A percentile compares a stretch with the other conserved stretches of the same genome.
These are phyloP conservation scores for Mongoloraphidia duomilia DNA, from an alignment of 2,888 invertebrate species.

Conservation along the genomic window DNA sequence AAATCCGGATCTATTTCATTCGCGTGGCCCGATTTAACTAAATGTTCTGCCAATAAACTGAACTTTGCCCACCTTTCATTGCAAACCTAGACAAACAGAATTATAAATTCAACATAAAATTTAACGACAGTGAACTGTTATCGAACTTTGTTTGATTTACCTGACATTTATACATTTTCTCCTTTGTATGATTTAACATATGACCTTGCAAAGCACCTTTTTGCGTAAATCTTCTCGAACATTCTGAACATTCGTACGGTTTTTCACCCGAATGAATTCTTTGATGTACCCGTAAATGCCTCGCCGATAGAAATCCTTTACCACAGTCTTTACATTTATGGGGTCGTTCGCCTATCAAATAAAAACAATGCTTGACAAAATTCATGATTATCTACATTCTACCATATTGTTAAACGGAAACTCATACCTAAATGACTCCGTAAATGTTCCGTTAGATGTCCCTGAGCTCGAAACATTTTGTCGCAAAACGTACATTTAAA, in stretches of 20 bases:
- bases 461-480: slow-evolving; percentile 17
- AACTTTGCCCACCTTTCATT: slow-evolving; percentile 7
- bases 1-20: slow-evolving; percentile 1
- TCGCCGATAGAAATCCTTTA: slow-evolving; percentile 18
- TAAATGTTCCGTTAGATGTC: slow-evolving; percentile 23
- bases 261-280: slow-evolving; percentile 16
- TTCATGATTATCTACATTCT: not conserved
- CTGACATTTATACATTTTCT: slow-evolving; percentile 8
- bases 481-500: slow-evolving; percentile 21
- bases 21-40: slow-evolving; percentile 8
- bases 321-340: slow-evolving; percentile 18
- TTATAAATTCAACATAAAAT: not conserved
- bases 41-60: slow-evolving; percentile 7
- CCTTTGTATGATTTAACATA: slow-evolving; percentile 11
- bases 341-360: slow-evolving; percentile 14
- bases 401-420: not conserved
- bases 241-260: slow-evolving; percentile 16
- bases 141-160: not conserved
- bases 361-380: not conserved
- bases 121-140: not conserved
- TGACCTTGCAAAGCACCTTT: slow-evolving; percentile 14
- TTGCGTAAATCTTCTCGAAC: slow-evolving; percentile 15
- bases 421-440: slow-evolving; percentile 20
- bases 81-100: slow-evolving; percentile 6
- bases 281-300: slow-evolving; percentile 18